These are phyloP conservation scores for Sparus aurata DNA, from an alignment of 2,797 vertebrate species.

Conservation along the genomic window DNA sequence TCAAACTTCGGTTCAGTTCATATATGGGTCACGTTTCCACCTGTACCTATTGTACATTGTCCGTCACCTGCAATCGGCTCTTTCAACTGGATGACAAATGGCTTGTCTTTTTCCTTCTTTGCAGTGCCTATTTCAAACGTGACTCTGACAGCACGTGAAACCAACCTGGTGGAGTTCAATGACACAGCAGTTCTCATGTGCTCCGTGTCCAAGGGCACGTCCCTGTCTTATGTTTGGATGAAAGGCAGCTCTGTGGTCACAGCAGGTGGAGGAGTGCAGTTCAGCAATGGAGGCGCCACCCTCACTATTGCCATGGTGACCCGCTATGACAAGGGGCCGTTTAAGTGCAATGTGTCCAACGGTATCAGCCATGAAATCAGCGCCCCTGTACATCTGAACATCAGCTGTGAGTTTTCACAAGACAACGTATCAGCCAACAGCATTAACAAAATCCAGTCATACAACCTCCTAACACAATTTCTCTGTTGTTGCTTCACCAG, in stretches of 20 bases:
- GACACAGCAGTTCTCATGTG: slow-evolving; percentile 78
- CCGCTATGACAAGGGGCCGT: slow-evolving; percentile 70
- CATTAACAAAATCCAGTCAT: background rate
- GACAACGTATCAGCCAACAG: background rate
- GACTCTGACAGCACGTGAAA: slow-evolving; percentile 48
- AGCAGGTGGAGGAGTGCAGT: background rate
- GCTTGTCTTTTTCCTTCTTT: slow-evolving; percentile 9
- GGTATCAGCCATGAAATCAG: slow-evolving; percentile 68
- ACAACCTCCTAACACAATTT: background rate
- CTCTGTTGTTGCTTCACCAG: slow-evolving; percentile 58
- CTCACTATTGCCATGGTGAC: slow-evolving; percentile 74
- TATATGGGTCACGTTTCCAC: background rate
- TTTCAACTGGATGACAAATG: background rate
- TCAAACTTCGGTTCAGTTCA: background rate
- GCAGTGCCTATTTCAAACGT: slow-evolving; percentile 77
- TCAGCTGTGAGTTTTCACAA: slow-evolving; percentile 82
- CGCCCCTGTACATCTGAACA: slow-evolving; percentile 49
- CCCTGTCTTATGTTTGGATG: slow-evolving; percentile 71
- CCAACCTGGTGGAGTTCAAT: slow-evolving; percentile 79
- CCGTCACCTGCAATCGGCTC: background rate
- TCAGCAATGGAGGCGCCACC: slow-evolving; percentile 51
- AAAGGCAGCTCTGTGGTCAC: slow-evolving; percentile 59
- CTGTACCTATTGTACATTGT: background rate
- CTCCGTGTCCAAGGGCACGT: slow-evolving; percentile 66
- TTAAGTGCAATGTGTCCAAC: slow-evolving; percentile 79